phyloP scores from a whole-genome alignment of 2,113 vertebrate genomes.

The Pygoscelis adeliae region DNA sequence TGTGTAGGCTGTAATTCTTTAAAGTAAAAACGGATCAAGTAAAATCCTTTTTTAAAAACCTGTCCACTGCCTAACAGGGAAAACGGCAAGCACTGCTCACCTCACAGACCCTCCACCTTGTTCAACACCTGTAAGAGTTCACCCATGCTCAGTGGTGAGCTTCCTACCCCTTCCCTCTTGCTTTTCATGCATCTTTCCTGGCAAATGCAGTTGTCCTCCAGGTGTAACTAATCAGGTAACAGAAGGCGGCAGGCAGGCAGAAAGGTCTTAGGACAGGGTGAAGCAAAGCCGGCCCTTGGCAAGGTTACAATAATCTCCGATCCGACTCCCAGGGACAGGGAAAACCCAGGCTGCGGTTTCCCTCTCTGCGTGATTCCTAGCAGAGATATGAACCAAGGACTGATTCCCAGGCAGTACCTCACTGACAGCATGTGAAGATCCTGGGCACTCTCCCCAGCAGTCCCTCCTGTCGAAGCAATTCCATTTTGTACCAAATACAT shows the following conservation, averaged over 20 bases:
- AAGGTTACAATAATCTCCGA: background rate
- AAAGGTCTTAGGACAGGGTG: no score
- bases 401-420: no score
- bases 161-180: background rate
- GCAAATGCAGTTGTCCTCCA: background rate
- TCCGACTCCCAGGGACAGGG: background rate
- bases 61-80: background rate
- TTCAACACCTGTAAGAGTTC: background rate
- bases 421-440: background rate
- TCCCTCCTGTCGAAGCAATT: background rate
- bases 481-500: background rate
- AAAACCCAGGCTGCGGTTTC: background rate
- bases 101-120: background rate
- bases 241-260: background rate
- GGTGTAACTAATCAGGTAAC: background rate
- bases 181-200: background rate
- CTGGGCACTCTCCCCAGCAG: background rate
- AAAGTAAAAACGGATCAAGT: background rate
- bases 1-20: background rate
- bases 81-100: background rate
- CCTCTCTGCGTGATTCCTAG: accelerated
- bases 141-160: background rate
- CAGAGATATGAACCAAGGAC: background rate
- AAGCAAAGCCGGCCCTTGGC: background rate
- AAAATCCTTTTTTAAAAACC: background rate